Base-by-base conservation (phyloP, 1,140 invertebrate genomes). In the Listronotus bonariensis region DNA sequence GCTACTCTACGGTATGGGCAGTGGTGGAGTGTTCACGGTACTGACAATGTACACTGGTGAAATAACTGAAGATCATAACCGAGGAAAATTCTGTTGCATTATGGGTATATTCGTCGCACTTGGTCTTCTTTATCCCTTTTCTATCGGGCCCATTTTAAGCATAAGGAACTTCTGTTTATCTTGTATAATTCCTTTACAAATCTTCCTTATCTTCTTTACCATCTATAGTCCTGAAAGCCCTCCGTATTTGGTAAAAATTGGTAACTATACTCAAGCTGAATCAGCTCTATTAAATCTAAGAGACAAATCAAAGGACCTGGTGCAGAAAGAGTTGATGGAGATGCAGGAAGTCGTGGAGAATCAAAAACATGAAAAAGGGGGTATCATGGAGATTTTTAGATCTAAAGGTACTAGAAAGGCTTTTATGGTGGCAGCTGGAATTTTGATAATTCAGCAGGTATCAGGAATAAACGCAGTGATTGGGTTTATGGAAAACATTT, bases 391-490 rank as follows among this genome's bases (percentile, higher is more conserved):
- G 38, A 49, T 72, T 6, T 62, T 72, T 36, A 65, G 36, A 46
- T 31, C 43, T 6, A 77, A 77, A 38, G 76, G 80, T 3, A 84
- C 87, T 69, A 78, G 83, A 12, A 92, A 87, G 76, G 89, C 87
- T 8, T 74, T 94, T 9, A 58, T 87, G 6, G 90, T 96, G 34
- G 87, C 85, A 42, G 84, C 91, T 65, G 86, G 87, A 12, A 80
- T 95, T 0, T 93, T 95, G 90, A 80, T 92, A 52, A 89, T 95
- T 76, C 92, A 95, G 74, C 93, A 95, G 76, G 79, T 95, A 26
- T 88, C 87, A 55, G 92, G 93, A 40, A 91, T 95, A 15, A 95
- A 95, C 70, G 90, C 89, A 0, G 89, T 95, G 17, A 88, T 93
- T 60, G 94, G 94, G 76, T 94, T 93, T 70, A 83, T 89, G 0